Evolutionary conservation across 1,140 invertebrate species (phyloP), one percentile per base, ranked within the genome.

Genomic region (Achroia grisella): DNA sequence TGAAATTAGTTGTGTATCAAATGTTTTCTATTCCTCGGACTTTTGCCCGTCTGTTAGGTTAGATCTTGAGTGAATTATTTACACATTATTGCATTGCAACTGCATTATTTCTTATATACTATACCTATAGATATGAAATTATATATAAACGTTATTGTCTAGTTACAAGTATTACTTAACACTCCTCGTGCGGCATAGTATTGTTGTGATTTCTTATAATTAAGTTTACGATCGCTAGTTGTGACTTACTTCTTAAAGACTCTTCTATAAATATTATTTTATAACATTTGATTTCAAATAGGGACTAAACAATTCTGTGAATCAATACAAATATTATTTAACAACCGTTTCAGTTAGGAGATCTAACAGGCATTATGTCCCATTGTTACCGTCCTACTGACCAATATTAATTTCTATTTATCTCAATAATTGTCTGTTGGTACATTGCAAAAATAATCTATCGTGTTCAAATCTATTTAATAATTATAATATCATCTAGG

Each of bases 11-110:
- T 62, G 64, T 58, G 44, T 72, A 62, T 60, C 61, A 64, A 55
- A 73, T 58, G 65, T 71, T 71, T 77, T 78, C 66, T 73, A 62
- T 73, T 57, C 73, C 56, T 70, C 57, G 51, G 66, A 64, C 66
- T 59, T 64, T 59, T 64, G 56, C 62, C 64, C 71, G 44, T 71
- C 62, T 74, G 62, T 74, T 78, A 75, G 71, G 56, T 65, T 73
- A 72, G 68, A 59, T 37, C 44, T 48, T 35, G 50, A 56, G 56
- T 64, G 45, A 56, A 60, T 64, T 64, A 48, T 68, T 73, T 65
- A 62, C 55, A 63, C 63, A 53, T 63, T 57, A 62, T 56, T 54
- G 50, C 55, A 65, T 62, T 65, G 54, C 41, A 60, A 52, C 47
- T 52, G 41, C 39, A 58, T 60, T 48, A 66, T 71, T 67, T n/a